Percentiles rank a stretch among this genome's conserved stretches.
Conservation (phyloP, 35 echinoderm and acorn worm genomes). For the Heliocidaris erythrogramma region DNA sequence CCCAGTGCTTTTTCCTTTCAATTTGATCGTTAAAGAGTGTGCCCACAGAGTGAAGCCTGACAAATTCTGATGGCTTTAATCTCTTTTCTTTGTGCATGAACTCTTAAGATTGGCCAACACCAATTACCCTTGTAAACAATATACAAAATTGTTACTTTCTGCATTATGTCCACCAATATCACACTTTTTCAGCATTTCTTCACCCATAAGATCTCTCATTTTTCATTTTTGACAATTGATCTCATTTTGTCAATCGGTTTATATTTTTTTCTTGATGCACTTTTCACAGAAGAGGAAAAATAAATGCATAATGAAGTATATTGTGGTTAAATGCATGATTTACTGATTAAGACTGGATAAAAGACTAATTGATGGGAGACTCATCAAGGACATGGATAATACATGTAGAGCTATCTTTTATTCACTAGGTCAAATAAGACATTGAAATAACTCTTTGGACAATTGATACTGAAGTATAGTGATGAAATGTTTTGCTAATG, state of each 20-base stretch:
- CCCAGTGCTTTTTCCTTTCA: not conserved
- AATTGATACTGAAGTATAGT: not conserved
- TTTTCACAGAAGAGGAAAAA: not conserved
- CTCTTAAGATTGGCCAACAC: slow-evolving; percentile 2
- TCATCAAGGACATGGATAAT: not conserved
- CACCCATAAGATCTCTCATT: not conserved
- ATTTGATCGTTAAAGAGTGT: not conserved
- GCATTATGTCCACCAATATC: not conserved
- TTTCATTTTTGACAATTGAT: slow-evolving; percentile 6
- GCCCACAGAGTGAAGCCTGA: not conserved
- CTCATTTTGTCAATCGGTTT: not conserved
- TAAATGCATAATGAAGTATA: not conserved
- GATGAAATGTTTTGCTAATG: not conserved
- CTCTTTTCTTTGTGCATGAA: not conserved
- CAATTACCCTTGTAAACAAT: not conserved
- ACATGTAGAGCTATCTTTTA: not conserved
- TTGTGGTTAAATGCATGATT: not conserved
- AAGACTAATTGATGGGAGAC: not conserved
- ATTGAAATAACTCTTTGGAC: not conserved
- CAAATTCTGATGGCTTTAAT: slow-evolving; percentile 10
- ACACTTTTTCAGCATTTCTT: not conserved
- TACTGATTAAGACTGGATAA: not conserved
- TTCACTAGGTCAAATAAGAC: not conserved
- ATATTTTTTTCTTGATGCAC: not conserved
- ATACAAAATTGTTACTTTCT: not conserved